Base-by-base conservation (phyloP, 2,113 vertebrate genomes). In the Morone saxatilis region DNA sequence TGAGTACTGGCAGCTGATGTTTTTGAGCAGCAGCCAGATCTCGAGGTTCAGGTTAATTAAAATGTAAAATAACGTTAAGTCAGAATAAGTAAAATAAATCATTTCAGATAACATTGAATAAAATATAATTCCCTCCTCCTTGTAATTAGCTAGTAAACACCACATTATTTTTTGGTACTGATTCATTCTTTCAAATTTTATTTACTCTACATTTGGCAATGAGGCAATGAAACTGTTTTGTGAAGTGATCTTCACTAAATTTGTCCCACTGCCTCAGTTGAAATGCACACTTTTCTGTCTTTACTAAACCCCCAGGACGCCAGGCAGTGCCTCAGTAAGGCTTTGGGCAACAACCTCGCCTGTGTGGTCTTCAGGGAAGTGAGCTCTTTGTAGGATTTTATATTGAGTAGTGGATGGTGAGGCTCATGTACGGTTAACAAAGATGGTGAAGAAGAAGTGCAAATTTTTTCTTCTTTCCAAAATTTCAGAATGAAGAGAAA, bases 181-280 rank as follows among this genome's bases (percentile, higher is more conserved):
- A 77, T 36, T 41, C 1, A 25, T 74, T 75, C 22, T 75, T 63
- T 60, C n/a, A 31, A 19, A 61, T 67, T 25, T 16, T 48, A 73
- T 4, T 67, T 60, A 7, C 16, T 61, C 25, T 43, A 25, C 47
- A 68, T 87, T 61, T 72, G 60, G 20, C 31, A 75, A 66, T 22
- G 38, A 67, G 45, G 7, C 4, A 67, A 14, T 61, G n/a, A 86
- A 63, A 60, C 61, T 61, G 60, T 78, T 54, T n/a, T 63, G 59
- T 68, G 53, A 74, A 69, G 50, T 74, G 69, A 66, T 40, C 60
- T 67, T 78, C 36, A 48, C 31, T 57, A 16, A 47, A 51, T 78
- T 76, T 66, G 70, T 84, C 78, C 68, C 16, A n/a, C 47, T 70
- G 59, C 31, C 25, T 84, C 40, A 81, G 22, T 47, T 70, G 56